Conservation (phyloP, 2,888 invertebrate genomes). For the Cheilosia soror region DNA sequence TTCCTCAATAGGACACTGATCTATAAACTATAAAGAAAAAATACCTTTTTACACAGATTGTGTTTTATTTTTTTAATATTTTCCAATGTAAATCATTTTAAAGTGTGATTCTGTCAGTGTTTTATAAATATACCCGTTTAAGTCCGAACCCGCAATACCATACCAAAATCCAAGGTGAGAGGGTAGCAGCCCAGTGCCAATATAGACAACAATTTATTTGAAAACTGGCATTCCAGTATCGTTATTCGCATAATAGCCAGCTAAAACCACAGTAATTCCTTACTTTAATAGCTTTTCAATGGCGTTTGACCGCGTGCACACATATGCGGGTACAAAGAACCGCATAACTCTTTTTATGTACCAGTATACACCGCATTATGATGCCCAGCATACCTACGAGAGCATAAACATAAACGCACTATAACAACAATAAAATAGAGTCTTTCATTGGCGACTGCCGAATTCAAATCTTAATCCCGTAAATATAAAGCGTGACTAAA, state of each 20-base stretch:
- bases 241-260: background rate
- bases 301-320: constrained; percentile 10
- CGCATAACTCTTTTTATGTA: constrained; percentile 35
- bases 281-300: constrained; percentile 42
- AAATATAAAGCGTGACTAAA: constrained; percentile 76
- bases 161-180: too few species aligned
- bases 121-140: too few species aligned
- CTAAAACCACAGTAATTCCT: constrained; percentile 32
- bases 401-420: constrained; percentile 15
- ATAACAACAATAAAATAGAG: constrained; percentile 53
- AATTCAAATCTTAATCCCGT: constrained; percentile 74
- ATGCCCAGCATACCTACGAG: constrained; percentile 2
- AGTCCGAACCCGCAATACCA: too few species aligned
- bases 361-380: constrained; percentile 18
- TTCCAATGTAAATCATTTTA: too few species aligned
- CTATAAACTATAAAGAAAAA: too few species aligned
- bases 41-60: too few species aligned
- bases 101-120: too few species aligned
- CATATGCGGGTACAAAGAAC: constrained; percentile 35
- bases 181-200: too few species aligned
- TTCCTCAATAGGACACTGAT: too few species aligned
- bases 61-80: too few species aligned
- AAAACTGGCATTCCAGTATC: too few species aligned
- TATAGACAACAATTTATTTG: too few species aligned
- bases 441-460: constrained; percentile 55